These are phyloP conservation scores for Acanthopagrus latus DNA, from an alignment of 2,797 vertebrate species.

Conservation along the genomic window DNA sequence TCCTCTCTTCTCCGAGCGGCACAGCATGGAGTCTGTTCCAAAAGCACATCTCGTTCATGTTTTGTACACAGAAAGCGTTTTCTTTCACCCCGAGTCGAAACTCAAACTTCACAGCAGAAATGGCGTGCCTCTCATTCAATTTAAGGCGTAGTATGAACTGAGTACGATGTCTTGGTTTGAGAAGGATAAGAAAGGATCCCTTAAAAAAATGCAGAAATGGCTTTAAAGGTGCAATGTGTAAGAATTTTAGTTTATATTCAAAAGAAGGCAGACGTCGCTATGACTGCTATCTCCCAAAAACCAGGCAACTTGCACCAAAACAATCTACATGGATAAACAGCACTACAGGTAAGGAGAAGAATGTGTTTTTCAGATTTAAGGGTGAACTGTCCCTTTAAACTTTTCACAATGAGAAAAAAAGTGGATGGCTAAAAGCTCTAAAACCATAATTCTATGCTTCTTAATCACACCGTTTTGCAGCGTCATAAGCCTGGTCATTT, in stretches of 20 bases:
- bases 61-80: constrained; percentile 81
- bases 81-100: constrained; percentile 49
- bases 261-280: no score
- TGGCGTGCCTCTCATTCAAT: constrained; percentile 40
- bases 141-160: constrained; percentile 27
- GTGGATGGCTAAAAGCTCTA: constrained; percentile 44
- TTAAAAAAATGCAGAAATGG: background rate
- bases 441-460: constrained; percentile 53
- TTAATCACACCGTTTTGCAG: constrained; percentile 51
- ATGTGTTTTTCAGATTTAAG: no score
- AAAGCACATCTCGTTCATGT: constrained; percentile 68
- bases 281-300: no score
- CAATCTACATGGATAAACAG: no score
- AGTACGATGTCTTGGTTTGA: background rate
- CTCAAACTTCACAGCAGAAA: constrained; percentile 66
- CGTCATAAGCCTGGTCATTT: constrained; percentile 70
- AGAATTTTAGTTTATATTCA: no score
- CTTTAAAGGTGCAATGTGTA: background rate
- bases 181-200: constrained; percentile 26
- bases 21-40: constrained; percentile 73
- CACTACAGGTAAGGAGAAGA: no score
- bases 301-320: no score
- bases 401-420: constrained; percentile 49
- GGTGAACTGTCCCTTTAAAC: constrained; percentile 33
- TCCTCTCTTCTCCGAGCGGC: constrained; percentile 52